These are phyloP conservation scores for Cepaea hortensis DNA, from an alignment of 2,888 invertebrate genomes.

Conservation along the genomic window DNA sequence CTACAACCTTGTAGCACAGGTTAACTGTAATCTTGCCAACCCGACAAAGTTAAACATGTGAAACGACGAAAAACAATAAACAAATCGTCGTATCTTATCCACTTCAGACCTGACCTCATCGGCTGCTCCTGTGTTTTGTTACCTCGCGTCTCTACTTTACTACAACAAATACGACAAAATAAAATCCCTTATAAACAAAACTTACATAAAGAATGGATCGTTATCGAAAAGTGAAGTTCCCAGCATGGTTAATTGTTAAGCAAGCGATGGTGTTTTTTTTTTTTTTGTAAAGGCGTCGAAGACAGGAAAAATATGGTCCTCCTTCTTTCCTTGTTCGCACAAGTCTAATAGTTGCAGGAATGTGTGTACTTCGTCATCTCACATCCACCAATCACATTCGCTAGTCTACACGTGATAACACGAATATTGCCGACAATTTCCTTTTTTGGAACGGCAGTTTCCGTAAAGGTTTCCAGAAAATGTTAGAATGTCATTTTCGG, in stretches of 20 bases:
- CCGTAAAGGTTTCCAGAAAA: conserved; percentile 4
- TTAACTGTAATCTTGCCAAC: too few relatives aligned
- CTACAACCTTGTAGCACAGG: too few relatives aligned
- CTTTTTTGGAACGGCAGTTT: neutral
- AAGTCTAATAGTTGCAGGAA: neutral
- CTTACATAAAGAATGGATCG: conserved; percentile 70
- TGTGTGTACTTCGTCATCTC: conserved; percentile 16
- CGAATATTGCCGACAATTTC: conserved; percentile 9
- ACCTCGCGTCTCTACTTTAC: too few relatives aligned
- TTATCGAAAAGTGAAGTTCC: conserved; percentile 63
- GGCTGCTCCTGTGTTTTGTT: too few relatives aligned
- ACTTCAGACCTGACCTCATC: too few relatives aligned
- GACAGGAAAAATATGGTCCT: neutral
- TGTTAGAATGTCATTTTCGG: neutral
- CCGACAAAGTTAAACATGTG: too few relatives aligned
- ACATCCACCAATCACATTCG: neutral
- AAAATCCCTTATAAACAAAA: conserved; percentile 21
- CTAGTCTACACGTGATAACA: neutral
- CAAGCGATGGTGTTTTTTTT: too few relatives aligned
- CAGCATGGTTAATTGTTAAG: conserved; percentile 53
- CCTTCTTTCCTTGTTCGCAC: neutral
- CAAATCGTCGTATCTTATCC: too few relatives aligned
- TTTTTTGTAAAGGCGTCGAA: neutral
- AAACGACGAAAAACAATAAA: too few relatives aligned
- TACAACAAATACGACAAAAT: too few relatives aligned